phyloP scores from a whole-genome alignment of 1,140 invertebrate species.

The Drosophila yakuba region DNA sequence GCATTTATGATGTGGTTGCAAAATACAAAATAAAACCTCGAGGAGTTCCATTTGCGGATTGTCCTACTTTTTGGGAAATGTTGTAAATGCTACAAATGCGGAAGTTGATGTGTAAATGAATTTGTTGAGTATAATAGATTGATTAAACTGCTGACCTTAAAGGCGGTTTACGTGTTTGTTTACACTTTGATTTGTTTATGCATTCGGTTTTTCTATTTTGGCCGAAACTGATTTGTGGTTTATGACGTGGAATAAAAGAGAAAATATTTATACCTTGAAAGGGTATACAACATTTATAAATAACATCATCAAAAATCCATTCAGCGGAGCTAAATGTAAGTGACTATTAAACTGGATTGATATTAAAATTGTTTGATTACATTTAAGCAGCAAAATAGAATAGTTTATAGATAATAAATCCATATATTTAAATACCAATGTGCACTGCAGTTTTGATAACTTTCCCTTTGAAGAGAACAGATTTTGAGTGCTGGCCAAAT shows the following conservation, averaged over 20 bases:
- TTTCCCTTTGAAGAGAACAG: neutral
- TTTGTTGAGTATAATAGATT: neutral
- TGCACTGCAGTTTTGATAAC: neutral
- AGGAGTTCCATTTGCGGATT: neutral
- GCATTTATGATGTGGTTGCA: neutral
- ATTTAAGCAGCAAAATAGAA: too few species aligned
- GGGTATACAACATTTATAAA: neutral
- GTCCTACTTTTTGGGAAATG: neutral
- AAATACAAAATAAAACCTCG: constrained; percentile 10
- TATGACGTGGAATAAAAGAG: constrained; percentile 37
- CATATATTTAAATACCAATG: too few species aligned
- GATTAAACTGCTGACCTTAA: neutral
- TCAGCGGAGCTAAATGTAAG: constrained; percentile 4
- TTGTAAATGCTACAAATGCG: constrained; percentile 2
- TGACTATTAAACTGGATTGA: neutral
- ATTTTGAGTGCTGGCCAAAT: neutral
- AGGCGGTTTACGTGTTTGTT: neutral
- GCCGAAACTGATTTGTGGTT: constrained; percentile 39
- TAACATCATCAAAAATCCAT: neutral
- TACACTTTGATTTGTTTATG: constrained; percentile 11
- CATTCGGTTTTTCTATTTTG: constrained; percentile 19
- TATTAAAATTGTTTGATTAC: too few species aligned
- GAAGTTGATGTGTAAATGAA: constrained; percentile 1
- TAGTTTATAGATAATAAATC: too few species aligned
- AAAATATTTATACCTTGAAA: constrained; percentile 7